These are phyloP conservation scores for Apodemus speciosus DNA, from an alignment of 2,113 vertebrate species.

Conservation along the genomic window DNA sequence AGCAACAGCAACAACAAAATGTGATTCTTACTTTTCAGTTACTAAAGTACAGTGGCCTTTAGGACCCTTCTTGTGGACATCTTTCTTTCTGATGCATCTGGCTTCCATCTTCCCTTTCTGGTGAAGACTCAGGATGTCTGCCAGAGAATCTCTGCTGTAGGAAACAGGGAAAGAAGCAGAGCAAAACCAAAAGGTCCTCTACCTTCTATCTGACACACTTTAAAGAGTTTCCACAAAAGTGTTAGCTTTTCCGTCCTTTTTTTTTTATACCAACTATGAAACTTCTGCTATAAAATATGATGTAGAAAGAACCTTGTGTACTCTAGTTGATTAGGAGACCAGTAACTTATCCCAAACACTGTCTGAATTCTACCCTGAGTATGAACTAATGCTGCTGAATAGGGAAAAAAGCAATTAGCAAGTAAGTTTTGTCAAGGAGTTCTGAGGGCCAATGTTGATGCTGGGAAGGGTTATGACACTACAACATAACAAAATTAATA, in stretches of 20 bases:
- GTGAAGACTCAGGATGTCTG: not conserved
- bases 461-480: not conserved
- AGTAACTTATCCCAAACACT: not conserved
- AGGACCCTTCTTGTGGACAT: not conserved
- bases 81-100: not conserved
- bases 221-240: not conserved
- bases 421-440: not conserved
- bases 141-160: not conserved
- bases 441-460: not conserved
- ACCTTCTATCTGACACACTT: not conserved
- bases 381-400: not conserved
- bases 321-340: not conserved
- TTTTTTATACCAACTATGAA: not conserved
- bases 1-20: not conserved
- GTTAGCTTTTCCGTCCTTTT: not conserved
- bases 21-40: not conserved
- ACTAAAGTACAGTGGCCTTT: not conserved
- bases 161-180: not conserved
- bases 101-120: not conserved
- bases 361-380: not conserved
- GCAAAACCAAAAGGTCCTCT: not conserved
- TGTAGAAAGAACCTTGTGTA: not conserved
- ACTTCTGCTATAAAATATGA: not conserved
- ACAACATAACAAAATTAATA: not conserved
- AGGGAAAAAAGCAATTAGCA: not conserved